These are phyloP conservation scores for Syncerus caffer DNA, from an alignment of 2,797 vertebrate species.

Conservation along the genomic window DNA sequence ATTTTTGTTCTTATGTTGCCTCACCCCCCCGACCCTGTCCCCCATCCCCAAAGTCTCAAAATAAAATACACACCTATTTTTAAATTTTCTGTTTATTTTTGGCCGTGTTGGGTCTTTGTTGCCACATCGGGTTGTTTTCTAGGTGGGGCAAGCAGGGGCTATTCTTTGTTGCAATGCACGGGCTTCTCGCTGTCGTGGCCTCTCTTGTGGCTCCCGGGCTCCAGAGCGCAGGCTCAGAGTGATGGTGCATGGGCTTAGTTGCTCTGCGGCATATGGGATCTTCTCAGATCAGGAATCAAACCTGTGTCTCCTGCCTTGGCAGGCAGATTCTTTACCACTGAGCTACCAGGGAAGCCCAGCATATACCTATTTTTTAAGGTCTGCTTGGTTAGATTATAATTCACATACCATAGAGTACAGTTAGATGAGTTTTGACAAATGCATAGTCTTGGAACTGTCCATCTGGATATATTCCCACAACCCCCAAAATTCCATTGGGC, in stretches of 20 bases:
- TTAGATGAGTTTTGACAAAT: not conserved
- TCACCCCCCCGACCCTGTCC: not conserved
- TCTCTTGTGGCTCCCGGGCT: not conserved
- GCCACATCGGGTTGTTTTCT: not conserved
- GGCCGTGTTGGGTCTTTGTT: fast-evolving
- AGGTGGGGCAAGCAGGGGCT: not conserved
- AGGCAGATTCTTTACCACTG: not conserved
- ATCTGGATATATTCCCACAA: not conserved
- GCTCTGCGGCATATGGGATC: not conserved
- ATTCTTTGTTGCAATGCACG: fast-evolving
- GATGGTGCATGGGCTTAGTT: not conserved
- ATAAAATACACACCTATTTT: not conserved
- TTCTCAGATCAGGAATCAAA: not conserved
- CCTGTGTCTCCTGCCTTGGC: not conserved
- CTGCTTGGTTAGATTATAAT: not conserved
- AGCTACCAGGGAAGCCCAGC: not conserved
- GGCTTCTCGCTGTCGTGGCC: not conserved
- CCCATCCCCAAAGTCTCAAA: not conserved
- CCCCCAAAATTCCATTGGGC: not conserved
- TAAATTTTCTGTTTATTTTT: fast-evolving
- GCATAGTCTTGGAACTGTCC: not conserved
- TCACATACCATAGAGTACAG: not conserved
- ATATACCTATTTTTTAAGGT: not conserved
- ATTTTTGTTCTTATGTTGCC: not conserved
- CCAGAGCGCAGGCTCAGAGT: not conserved